Evolutionary conservation across 2,797 vertebrate genomes (phyloP).

Genomic region (Falco cherrug): DNA sequence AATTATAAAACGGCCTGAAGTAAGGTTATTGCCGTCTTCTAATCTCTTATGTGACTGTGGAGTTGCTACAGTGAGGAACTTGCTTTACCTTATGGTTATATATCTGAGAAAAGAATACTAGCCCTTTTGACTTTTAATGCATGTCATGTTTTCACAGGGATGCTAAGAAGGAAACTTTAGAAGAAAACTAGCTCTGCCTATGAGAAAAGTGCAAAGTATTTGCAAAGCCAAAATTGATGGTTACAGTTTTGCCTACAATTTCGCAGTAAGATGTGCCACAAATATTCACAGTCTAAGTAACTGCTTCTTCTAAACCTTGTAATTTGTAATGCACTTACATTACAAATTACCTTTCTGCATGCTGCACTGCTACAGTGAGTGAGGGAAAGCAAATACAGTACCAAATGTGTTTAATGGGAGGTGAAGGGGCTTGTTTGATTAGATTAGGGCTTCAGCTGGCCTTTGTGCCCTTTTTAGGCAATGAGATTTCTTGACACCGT

Average conservation of each 20-base stretch:
- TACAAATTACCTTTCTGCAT: background rate
- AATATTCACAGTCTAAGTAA: background rate
- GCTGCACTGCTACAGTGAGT: background rate
- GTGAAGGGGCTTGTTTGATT: background rate
- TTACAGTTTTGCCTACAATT: background rate
- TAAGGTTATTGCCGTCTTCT: background rate
- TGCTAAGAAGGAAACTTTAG: background rate
- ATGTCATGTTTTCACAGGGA: background rate
- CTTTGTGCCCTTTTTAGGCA: slow-evolving; percentile 15
- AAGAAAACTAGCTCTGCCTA: background rate
- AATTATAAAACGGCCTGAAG: background rate
- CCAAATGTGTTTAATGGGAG: background rate
- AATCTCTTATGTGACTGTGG: background rate
- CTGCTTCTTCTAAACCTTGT: background rate
- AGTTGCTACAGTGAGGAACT: background rate
- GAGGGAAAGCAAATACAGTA: background rate
- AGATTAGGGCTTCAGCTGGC: slow-evolving; percentile 5
- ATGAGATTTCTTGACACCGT: background rate
- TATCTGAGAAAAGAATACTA: background rate
- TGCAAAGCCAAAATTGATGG: background rate
- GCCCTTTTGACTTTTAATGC: background rate
- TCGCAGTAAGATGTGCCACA: background rate
- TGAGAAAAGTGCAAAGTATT: background rate
- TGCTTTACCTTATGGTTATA: background rate
- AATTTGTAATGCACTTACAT: background rate